Conservation (phyloP, 2,888 invertebrate species). For the Drosophila bunnanda region DNA sequence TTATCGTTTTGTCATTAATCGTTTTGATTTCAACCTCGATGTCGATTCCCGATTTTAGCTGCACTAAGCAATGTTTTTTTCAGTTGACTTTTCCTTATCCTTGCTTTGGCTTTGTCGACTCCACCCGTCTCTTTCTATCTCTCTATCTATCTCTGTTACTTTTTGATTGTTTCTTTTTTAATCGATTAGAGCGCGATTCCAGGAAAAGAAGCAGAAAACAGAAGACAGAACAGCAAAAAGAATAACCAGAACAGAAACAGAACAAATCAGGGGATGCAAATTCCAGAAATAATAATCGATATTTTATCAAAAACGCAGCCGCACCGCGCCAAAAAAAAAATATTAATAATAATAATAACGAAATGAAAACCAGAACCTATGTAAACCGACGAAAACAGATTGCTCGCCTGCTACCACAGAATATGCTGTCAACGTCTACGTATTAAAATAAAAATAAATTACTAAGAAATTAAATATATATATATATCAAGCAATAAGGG, state of each 20-base stretch:
- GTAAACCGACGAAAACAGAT: constrained; percentile 49
- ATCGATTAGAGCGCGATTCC: constrained; percentile 56
- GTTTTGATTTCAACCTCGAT: constrained; percentile 1
- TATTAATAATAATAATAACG: constrained; percentile 16
- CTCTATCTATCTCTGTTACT: constrained; percentile 13
- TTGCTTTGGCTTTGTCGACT: constrained; percentile 34
- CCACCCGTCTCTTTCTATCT: constrained; percentile 13
- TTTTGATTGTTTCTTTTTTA: constrained; percentile 40
- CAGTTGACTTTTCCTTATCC: constrained; percentile 14
- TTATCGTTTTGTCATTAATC: constrained; percentile 14
- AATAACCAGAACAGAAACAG: constrained; percentile 31
- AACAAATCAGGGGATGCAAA: constrained; percentile 68
- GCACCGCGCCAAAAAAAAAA: constrained; percentile 44
- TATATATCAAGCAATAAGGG: constrained; percentile 12
- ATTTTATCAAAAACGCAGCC: constrained; percentile 67
- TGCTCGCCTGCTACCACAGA: constrained; percentile 68
- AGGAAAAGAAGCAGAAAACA: constrained; percentile 23
- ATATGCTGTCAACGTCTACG: constrained; percentile 67
- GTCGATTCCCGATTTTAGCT: constrained; percentile 13
- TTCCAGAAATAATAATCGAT: constrained; percentile 67
- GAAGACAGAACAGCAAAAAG: constrained; percentile 11
- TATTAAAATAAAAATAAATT: constrained; percentile 1
- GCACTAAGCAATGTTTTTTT: constrained; percentile 29
- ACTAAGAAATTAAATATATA: constrained; percentile 14
- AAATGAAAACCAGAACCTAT: constrained; percentile 25